These are phyloP conservation scores for Ormyrus nitidulus DNA, from an alignment of 2,888 invertebrate genomes.

Conservation along the genomic window DNA sequence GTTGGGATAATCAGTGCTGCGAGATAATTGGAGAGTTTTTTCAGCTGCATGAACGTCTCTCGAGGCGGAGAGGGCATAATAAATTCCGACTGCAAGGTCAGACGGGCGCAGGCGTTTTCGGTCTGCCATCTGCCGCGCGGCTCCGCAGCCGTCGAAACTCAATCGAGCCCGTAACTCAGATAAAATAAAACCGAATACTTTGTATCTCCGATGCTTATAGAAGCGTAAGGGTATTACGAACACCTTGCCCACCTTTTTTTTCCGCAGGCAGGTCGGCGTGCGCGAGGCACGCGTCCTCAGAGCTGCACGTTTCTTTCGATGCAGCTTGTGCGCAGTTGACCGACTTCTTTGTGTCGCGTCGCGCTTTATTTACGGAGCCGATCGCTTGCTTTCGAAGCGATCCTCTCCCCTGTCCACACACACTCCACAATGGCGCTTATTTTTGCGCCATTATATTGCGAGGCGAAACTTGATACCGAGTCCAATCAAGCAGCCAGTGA, in stretches of 20 bases:
- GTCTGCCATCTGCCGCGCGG: conserved; percentile 37
- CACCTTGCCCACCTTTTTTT: conserved; percentile 9
- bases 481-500: no score
- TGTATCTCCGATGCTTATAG: neutral
- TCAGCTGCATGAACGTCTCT: conserved; percentile 13
- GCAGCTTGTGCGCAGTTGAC: neutral
- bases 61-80: neutral
- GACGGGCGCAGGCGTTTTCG: neutral
- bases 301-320: no score
- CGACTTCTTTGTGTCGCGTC: conserved; percentile 16
- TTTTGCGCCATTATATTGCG: no score
- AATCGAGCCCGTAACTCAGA: neutral
- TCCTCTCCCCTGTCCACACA: no score
- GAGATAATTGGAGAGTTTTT: conserved; percentile 5
- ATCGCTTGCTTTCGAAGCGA: no score
- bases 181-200: no score
- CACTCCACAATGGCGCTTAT: no score
- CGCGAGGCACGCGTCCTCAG: neutral
- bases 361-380: neutral
- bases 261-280: neutral
- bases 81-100: conserved; percentile 32
- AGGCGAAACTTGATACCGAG: no score
- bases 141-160: conserved; percentile 11
- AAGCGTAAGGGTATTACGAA: conserved; percentile 14
- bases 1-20: neutral